Conservation (phyloP, 2,797 vertebrate species). For the Psittacula derbiana region DNA sequence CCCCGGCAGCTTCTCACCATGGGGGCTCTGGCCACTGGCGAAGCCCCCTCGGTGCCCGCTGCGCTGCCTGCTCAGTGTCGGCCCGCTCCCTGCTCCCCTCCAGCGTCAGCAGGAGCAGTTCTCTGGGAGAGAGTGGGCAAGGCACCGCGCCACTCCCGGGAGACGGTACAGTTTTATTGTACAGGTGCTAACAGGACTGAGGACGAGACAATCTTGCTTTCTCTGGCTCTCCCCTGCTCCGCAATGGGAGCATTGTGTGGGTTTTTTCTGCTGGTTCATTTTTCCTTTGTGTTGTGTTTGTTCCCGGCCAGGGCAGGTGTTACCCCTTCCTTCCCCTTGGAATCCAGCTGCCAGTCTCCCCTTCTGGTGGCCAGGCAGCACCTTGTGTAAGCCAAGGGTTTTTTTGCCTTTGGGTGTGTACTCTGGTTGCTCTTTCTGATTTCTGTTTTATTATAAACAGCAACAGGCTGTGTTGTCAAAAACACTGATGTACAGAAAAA, state of each 20-base stretch:
- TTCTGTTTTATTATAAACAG: conserved; percentile 78
- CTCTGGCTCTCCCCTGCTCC: conserved; percentile 34
- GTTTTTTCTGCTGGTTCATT: conserved; percentile 30
- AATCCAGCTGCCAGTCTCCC: neutral
- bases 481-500: conserved; percentile 81
- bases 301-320: conserved; percentile 56
- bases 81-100: neutral
- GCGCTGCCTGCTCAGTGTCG: neutral
- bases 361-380: conserved; percentile 10
- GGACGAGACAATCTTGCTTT: conserved; percentile 73
- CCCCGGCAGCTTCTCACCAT: neutral
- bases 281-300: conserved; percentile 76
- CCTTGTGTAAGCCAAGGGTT: conserved; percentile 65
- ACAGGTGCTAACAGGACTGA: conserved; percentile 93
- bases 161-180: conserved; percentile 98
- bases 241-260: conserved; percentile 39
- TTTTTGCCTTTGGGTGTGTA: conserved; percentile 76
- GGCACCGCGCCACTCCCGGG: conserved; percentile 16
- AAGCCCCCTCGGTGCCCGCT: neutral
- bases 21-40: neutral
- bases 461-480: conserved; percentile 80
- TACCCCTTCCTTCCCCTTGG: neutral
- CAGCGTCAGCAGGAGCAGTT: neutral
- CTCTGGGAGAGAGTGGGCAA: neutral
- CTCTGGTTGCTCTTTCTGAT: conserved; percentile 74